These are phyloP conservation scores for Gallinago jamesoni DNA, from an alignment of 2,113 vertebrate species.

Conservation along the genomic window DNA sequence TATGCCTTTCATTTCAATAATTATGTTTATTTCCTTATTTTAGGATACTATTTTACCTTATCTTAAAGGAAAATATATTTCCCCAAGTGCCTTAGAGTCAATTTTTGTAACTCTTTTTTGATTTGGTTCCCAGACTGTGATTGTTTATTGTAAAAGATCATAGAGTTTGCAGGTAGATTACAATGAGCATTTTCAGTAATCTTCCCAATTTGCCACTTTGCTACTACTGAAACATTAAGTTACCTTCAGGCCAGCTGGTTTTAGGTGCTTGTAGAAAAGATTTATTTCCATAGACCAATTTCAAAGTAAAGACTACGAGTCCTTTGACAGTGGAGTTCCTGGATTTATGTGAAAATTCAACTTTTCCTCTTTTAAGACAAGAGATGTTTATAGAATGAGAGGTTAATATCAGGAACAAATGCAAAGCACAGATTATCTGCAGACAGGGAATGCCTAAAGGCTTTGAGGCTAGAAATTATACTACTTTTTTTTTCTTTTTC, in stretches of 20 bases:
- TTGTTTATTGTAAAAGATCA: not conserved
- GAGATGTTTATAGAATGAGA: not conserved
- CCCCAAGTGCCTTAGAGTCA: not conserved
- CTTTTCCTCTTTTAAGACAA: constrained; percentile 8
- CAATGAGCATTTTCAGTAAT: not conserved
- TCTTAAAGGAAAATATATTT: not conserved
- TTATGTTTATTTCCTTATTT: not conserved
- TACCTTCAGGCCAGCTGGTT: not conserved
- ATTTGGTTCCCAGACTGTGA: not conserved
- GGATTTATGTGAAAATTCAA: not conserved
- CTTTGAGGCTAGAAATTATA: not conserved
- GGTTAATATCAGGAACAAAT: constrained; percentile 19
- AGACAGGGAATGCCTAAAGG: not conserved
- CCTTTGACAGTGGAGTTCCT: not conserved
- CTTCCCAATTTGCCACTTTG: not conserved
- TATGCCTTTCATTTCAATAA: not conserved
- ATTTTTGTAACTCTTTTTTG: not conserved
- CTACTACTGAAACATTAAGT: not conserved
- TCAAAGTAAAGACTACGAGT: not conserved
- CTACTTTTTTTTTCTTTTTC: not conserved
- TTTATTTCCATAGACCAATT: not conserved
- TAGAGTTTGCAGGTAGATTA: not conserved
- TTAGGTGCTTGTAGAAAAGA: not conserved
- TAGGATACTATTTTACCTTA: not conserved
- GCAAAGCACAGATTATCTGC: not conserved